These are phyloP conservation scores for Sitophilus oryzae DNA, from an alignment of 1,140 invertebrate species.

Conservation along the genomic window DNA sequence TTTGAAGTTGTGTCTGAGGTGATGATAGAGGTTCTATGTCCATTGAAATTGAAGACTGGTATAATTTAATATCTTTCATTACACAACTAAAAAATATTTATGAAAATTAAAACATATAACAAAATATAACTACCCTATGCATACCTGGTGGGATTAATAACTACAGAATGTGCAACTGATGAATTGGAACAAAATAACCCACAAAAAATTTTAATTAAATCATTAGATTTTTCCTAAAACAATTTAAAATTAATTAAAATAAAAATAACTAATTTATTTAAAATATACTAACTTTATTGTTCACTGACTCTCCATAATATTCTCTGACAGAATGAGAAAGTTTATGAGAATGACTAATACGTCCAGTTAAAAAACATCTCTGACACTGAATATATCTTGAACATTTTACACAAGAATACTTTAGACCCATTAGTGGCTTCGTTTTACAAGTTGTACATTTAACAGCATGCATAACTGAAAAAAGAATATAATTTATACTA, in stretches of 20 bases:
- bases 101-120: background rate
- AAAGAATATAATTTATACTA: slow-evolving; percentile 14
- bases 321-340: slow-evolving; percentile 66
- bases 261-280: too few species aligned
- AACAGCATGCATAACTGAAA: slow-evolving; percentile 47
- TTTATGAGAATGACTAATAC: slow-evolving; percentile 62
- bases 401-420: slow-evolving; percentile 67
- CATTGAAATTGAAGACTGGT: slow-evolving; percentile 21
- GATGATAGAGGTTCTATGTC: slow-evolving; percentile 33
- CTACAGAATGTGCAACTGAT: background rate
- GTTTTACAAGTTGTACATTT: slow-evolving; percentile 50
- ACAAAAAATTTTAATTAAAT: slow-evolving; percentile 41
- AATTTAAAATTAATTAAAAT: slow-evolving; percentile 1
- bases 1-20: slow-evolving; percentile 49
- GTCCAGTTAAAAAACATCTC: slow-evolving; percentile 68
- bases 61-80: slow-evolving; percentile 3
- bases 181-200: slow-evolving; percentile 16
- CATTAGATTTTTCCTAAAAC: slow-evolving; percentile 32
- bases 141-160: background rate
- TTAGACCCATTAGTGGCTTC: slow-evolving; percentile 49
- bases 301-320: slow-evolving; percentile 53
- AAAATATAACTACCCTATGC: too few species aligned
- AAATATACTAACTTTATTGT: slow-evolving; percentile 3
- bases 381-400: slow-evolving; percentile 71
- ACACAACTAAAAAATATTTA: background rate